phyloP scores from a whole-genome alignment of 2,113 vertebrate genomes.

The Phrynosoma platyrhinos region DNA sequence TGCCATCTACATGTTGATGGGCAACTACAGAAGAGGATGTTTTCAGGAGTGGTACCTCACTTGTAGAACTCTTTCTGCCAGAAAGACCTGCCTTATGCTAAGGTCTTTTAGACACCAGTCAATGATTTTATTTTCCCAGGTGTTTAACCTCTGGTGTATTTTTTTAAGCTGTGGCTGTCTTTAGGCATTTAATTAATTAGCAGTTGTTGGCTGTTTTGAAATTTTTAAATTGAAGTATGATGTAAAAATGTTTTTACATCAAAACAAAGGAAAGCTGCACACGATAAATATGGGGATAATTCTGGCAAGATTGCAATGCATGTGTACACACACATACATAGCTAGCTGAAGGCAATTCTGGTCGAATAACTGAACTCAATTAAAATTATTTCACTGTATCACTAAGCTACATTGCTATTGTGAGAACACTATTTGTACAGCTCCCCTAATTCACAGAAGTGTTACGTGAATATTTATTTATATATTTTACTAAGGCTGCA shows the following conservation, averaged over 20 bases:
- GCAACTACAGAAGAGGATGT: not conserved
- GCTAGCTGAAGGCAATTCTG: not conserved
- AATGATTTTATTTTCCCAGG: not conserved
- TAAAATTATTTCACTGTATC: not conserved
- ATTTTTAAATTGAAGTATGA: too few species aligned
- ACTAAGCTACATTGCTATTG: not conserved
- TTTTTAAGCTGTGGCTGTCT: not conserved
- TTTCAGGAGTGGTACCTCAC: not conserved
- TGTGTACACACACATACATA: not conserved
- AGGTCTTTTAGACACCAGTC: not conserved
- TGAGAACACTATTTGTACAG: not conserved
- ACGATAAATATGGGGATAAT: constrained; percentile 10
- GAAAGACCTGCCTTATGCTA: not conserved
- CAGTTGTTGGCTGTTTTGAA: not conserved
- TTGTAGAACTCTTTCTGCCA: not conserved
- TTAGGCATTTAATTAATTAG: not conserved
- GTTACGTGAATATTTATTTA: not conserved
- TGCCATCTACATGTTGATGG: not conserved
- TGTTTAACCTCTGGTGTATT: not conserved
- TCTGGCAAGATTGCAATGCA: not conserved
- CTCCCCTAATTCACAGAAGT: too few species aligned
- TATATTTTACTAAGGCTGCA: not conserved
- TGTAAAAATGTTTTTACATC: not conserved
- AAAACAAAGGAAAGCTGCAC: not conserved
- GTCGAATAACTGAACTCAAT: not conserved